Conservation (phyloP, 2,888 invertebrate species). For the Falcaria lacertinaria region DNA sequence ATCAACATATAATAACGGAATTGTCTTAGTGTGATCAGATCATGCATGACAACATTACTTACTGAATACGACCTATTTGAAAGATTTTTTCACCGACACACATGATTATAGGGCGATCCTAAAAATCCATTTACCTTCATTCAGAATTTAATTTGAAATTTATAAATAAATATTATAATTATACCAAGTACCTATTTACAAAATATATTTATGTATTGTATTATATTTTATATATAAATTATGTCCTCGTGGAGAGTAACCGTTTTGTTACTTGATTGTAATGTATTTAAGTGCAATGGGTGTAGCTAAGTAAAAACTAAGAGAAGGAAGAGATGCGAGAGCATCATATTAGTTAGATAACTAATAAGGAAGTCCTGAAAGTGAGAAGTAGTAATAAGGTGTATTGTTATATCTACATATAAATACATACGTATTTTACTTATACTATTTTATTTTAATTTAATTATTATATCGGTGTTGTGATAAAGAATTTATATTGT, state of each 20-base stretch:
- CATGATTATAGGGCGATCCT: no score
- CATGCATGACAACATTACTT: no score
- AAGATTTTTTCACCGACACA: no score
- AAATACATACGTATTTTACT: not conserved
- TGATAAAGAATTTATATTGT: not conserved
- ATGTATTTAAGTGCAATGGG: not conserved
- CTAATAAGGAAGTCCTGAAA: slow-evolving; percentile 53
- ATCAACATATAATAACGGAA: no score
- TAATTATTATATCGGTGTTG: slow-evolving; percentile 21
- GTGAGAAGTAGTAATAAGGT: slow-evolving; percentile 37
- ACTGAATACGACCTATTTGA: no score
- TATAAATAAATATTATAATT: no score
- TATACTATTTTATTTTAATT: slow-evolving; percentile 10
- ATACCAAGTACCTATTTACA: no score
- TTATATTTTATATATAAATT: not conserved
- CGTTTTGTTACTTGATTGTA: not conserved
- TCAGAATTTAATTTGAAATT: no score
- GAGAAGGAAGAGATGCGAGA: slow-evolving; percentile 9
- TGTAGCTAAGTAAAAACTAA: not conserved
- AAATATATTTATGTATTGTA: no score
- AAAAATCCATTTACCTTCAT: no score
- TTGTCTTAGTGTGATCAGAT: no score
- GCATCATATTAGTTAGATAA: slow-evolving; percentile 27
- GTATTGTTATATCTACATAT: not conserved
- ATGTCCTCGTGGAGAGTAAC: not conserved